Base-by-base conservation (phyloP, 2,888 invertebrate species). In the Eurytoma adleriae region DNA sequence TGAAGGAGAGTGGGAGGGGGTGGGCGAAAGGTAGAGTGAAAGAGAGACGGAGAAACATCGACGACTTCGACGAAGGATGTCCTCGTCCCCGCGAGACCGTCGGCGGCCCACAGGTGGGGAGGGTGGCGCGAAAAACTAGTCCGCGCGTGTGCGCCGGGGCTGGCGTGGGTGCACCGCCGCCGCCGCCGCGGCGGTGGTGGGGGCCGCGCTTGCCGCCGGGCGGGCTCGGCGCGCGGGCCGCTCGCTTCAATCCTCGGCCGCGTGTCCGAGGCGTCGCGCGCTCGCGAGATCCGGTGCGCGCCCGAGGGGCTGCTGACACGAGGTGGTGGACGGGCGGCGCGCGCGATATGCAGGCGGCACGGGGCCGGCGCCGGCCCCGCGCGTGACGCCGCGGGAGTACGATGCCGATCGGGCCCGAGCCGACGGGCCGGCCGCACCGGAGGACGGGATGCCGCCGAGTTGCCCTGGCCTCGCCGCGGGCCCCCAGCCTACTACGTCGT, bases 201-300 rank as follows among this genome's bases (percentile, higher is more conserved):
- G 61, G 73, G 73, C 3, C 30, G 64, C 54, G 54, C 54, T 3
- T 13, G n/a, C 13, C 3, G 14, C n/a, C 14, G 0, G 54, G 14
- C 16, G 16, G 18, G 48, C 57, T 10, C 18, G 27, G 7, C 7
- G 84, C 84, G 86, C 85, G 86, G 86, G 82, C 82, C 87, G 87
- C 85, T 86, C 88, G 87, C 89, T 88, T 88, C 85, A 88, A 89
- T 88, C 84, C 86, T 84, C 88, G 87, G 85, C 40, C 87, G 89
- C 88, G 88, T 88, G 88, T 86, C 86, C 84, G 76, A 69, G 56
- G 40, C 61, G 69, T 54, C 61, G 50, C 52, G 59, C 14, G 48
- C 48, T 62, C 50, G 52, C 16, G 56, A 56, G 59, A 61, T 20
- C 59, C 27, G 20, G 59, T 24, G 24, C 62, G 59, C 62, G 30